A percentile compares a stretch with the other conserved stretches of the same genome.
Evolutionary conservation across 1,140 invertebrate genomes (phyloP).

Genomic region (Heterodera schachtii): DNA sequence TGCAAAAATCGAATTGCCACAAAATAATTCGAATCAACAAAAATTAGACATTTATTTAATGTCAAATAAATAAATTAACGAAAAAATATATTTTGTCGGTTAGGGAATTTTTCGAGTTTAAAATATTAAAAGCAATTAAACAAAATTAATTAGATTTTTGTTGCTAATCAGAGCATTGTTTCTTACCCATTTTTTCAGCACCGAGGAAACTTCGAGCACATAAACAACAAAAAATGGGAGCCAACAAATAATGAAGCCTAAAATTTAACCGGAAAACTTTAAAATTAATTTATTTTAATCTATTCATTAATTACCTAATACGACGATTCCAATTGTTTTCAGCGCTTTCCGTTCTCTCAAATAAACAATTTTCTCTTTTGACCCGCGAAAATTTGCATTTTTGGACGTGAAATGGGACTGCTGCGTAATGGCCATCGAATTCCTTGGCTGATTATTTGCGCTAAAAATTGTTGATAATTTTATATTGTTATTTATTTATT

Average conservation of each 20-base stretch:
- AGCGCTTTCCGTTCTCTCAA: conserved; percentile 68
- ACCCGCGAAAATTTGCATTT: conserved; percentile 54
- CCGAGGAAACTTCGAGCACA: conserved; percentile 66
- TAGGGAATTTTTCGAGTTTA: too few relatives aligned
- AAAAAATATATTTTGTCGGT: too few relatives aligned
- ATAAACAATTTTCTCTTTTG: conserved; percentile 65
- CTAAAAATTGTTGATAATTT: not conserved
- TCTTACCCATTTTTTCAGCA: conserved; percentile 22
- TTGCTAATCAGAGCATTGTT: not conserved
- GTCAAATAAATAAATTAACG: not conserved
- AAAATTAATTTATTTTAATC: not conserved
- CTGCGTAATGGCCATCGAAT: not conserved
- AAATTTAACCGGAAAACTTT: not conserved
- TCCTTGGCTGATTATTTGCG: not conserved
- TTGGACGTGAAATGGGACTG: conserved; percentile 18
- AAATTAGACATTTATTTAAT: not conserved
- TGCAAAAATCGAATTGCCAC: not conserved
- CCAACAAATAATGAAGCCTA: conserved; percentile 69
- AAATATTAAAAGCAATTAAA: too few relatives aligned
- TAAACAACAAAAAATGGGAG: conserved; percentile 69
- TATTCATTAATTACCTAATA: conserved; percentile 61
- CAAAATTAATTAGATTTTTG: not conserved
- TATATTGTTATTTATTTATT: too few relatives aligned
- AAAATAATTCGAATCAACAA: not conserved
- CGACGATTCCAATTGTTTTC: conserved; percentile 69